Base-by-base conservation (phyloP, 2,888 invertebrate genomes). In the Caenorhabditis plicata region DNA sequence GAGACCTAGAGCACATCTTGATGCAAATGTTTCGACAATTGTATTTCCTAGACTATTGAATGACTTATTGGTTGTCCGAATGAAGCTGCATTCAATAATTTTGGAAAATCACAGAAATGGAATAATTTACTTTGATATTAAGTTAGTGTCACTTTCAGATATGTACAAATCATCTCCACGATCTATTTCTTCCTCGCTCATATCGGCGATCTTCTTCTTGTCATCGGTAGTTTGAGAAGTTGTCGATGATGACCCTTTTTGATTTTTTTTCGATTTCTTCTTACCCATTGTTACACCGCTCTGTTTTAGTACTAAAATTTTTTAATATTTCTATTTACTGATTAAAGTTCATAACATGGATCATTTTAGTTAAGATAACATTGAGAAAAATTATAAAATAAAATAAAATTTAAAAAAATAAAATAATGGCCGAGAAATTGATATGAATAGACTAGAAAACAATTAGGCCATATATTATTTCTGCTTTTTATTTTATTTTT, bases 51-150 rank as follows among this genome's bases (percentile, higher is more conserved):
- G 40, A 7, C 41, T 36, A 20, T 42, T 31, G 44, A 60, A 60
- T 3, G 60, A 60, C 31, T 60, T 60, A 47, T 60, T 60, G 1
- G 60, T 60, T 22, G 60, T 60, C 11, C 54, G 54, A 25, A 60
- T 60, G 23, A 46, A 54, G 36, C 60, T 60, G 45, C 11, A 53
- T 40, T 27, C 11, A 26, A 17, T 40, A 27, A 15, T 4, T 9
- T 39, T 22, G 8, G 7, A 19, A 2, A 42, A 17, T 42, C 11
- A 20, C 13, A 4, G 5, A 13, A 4, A 42, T 8, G 3, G 11
- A 1, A 19, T 39, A 4, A 25, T 31, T 23, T 35, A 60, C 60
- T 54, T 60, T 19, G 44, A 32, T 39, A 54, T 50, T 22, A 48
- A 36, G 3, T 38, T 13, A 3, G 47, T 40, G 39, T 60, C 54